Percentiles rank a stretch among this genome's conserved stretches.
Evolutionary conservation across 2,113 vertebrate genomes (phyloP).

Genomic region (Eurypyga helias): DNA sequence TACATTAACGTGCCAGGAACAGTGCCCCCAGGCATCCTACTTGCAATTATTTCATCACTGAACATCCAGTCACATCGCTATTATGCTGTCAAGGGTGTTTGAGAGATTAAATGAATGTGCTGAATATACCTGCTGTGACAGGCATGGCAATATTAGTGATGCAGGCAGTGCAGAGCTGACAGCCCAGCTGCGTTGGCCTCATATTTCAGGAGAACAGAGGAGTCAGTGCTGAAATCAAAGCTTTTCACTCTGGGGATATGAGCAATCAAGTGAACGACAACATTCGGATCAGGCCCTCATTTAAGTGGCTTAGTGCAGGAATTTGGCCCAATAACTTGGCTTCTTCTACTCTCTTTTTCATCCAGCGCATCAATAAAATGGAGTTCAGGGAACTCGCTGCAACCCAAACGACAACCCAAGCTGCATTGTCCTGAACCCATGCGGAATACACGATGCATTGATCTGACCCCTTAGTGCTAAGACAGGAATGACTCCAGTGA

Average conservation of each 20-base stretch:
- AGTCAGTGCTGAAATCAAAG: not conserved
- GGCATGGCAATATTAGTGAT: not conserved
- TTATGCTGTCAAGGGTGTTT: not conserved
- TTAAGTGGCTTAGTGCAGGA: not conserved
- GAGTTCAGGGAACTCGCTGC: not conserved
- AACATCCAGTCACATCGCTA: not conserved
- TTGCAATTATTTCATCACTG: not conserved
- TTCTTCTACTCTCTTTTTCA: not conserved
- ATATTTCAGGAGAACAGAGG: not conserved
- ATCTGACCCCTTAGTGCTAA: not conserved
- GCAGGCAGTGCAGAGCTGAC: not conserved
- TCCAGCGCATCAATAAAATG: not conserved
- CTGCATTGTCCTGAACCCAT: rapidly evolving
- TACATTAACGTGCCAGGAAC: not conserved
- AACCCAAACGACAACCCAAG: rapidly evolving
- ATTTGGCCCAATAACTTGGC: not conserved
- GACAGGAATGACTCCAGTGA: not conserved
- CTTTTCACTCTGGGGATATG: not conserved
- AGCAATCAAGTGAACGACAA: not conserved
- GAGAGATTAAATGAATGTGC: not conserved
- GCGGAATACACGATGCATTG: not conserved
- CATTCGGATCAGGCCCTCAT: not conserved
- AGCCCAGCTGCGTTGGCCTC: not conserved
- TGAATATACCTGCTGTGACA: not conserved
- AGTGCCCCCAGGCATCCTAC: not conserved